Conservation (phyloP, 2,888 invertebrate genomes). For the Eledona agricola region DNA sequence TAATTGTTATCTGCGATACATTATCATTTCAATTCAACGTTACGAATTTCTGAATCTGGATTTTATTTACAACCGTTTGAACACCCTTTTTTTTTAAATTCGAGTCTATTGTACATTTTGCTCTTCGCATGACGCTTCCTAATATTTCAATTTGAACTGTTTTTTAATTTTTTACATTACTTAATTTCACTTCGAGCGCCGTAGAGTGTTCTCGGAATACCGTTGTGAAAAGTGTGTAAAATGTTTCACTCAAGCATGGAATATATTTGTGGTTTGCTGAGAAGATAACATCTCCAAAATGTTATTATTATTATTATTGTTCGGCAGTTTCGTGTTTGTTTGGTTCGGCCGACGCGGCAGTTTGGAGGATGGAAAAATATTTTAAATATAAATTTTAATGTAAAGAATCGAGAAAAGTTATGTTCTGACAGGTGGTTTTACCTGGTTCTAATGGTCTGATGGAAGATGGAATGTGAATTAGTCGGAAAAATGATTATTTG, state of each 20-base stretch:
- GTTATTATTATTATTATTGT: too few species aligned
- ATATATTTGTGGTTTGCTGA: too few species aligned
- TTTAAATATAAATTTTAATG: too few species aligned
- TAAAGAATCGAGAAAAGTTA: conserved; percentile 31
- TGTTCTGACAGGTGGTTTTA: conserved; percentile 37
- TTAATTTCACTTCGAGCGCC: too few species aligned
- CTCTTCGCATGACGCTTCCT: too few species aligned
- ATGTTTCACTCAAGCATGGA: too few species aligned
- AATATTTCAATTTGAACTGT: too few species aligned
- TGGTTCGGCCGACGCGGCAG: conserved; percentile 6
- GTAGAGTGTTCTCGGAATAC: too few species aligned
- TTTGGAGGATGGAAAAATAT: conserved; percentile 18
- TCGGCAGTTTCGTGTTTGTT: conserved; percentile 18
- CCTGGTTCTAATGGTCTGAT: conserved; percentile 39
- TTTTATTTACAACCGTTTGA: conserved; percentile 4
- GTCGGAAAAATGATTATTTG: conserved; percentile 38
- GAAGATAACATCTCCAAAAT: too few species aligned
- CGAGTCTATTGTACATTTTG: too few species aligned
- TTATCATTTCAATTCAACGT: conserved; percentile 9
- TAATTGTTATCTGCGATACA: conserved; percentile 17
- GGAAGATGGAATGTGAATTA: conserved; percentile 40
- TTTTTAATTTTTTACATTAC: too few species aligned
- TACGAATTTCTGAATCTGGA: conserved; percentile 10
- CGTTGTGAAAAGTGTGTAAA: too few species aligned
- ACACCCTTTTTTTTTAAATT: conserved; percentile 1